Base-by-base conservation (phyloP, 1,140 invertebrate genomes). In the Aradophagus sp. region DNA sequence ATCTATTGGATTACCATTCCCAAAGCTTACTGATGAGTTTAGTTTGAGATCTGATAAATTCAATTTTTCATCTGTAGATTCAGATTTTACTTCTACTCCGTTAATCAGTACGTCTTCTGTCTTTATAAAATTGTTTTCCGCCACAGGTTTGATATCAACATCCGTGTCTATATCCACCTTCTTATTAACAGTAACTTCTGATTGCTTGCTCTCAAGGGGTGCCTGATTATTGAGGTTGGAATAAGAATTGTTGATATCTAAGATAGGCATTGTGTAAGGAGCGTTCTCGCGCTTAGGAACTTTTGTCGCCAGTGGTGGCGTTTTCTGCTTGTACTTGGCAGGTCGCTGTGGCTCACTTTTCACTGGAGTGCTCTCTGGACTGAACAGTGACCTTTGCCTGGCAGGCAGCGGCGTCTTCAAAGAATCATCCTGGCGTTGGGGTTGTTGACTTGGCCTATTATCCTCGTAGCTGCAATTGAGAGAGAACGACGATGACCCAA, bases 351-450 rank as follows among this genome's bases (percentile, higher is more conserved):
- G 77, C 15, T 35, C 77, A 69, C 8, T 79, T 73, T 10, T 77
- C 63, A 56, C 73, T 71, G 26, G 77, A 58, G 29, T 80, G 71
- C 7, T 80, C 73, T 88, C 87, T 0, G 88, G 88, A 36, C 87
- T 88, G 61, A 89, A 89, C 0, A 87, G 47, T 0, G 85, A 86
- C 34, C 77, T 84, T 1, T 53, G 81, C 77, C 41, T 79, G 78
- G 0, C 35, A 2, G 71, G 56, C 19, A 79, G 77, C 4, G 76
- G 15, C 1, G 50, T 19, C 8, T 67, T 59, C 23, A 68, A 14
- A 16, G 31, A 7, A 1, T 73, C 71, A 1, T 62, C 75, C 20
- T 4, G 20, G 20, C 20, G n/a, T 7, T 53, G 71, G 8, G 73
- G 73, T 78, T 75, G 8, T 44, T 32, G 35, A 78, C 78, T 2